Evolutionary conservation across 2,888 invertebrate species (phyloP), one percentile per base, ranked within the genome.

Genomic region (Orchestes rusci): DNA sequence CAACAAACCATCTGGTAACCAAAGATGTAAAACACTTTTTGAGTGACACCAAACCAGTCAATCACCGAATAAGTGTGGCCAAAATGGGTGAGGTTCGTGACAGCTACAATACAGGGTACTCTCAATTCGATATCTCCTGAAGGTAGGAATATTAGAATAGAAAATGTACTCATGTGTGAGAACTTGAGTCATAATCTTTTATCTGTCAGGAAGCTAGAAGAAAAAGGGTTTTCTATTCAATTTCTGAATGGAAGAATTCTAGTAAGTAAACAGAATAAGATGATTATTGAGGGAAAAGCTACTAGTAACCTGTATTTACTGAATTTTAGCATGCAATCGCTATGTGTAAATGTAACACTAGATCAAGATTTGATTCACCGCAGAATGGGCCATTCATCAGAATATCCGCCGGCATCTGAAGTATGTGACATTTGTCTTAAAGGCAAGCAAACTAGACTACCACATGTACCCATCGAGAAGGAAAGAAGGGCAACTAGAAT

Each of bases 381-480:
- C 45, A 45, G 42, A 53, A 55, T 57, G 54, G 54, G 55, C 2
- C 56, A 58, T 45, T 57, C 55, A 5, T 50, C 43, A 12, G 36
- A 31, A 19, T 56, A 43, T 48, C 12, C 7, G 16, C 46, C 45
- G 31, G 18, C 47, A 20, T 28, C 28, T 27, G 23, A 18, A 16
- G 13, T 50, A 13, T 57, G 56, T 50, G 53, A 57, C 39, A 33
- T 53, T 5, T 56, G 53, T 48, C 18, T 54, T 13, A 39, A 49
- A 39, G 36, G 32, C 3, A 50, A 52, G 28, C 43, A 52, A 30
- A 37, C 27, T 1, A 37, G 30, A 16, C 10, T 27, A 27, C 20
- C 27, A 8, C 15, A 19, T 18, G 31, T 19, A 33, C 13, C 7
- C 12, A 16, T 28, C 20, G 5, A 13, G 31, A 8, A 32, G 18